These are phyloP conservation scores for Rallus limicola DNA, from an alignment of 2,113 vertebrate species.

Conservation along the genomic window DNA sequence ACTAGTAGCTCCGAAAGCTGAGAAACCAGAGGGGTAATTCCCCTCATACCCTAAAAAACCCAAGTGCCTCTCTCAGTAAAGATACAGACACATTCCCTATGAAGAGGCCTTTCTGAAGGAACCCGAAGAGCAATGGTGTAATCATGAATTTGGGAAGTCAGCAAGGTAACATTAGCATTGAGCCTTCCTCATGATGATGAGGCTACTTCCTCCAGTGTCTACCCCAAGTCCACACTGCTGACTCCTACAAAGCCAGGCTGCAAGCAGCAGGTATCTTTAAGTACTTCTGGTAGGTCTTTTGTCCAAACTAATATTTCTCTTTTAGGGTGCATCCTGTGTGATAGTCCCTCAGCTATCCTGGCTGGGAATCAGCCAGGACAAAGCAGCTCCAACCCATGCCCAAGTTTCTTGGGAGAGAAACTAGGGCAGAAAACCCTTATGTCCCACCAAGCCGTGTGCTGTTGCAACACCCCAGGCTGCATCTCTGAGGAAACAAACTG, in stretches of 20 bases:
- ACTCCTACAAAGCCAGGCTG: background rate
- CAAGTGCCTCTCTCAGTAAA: background rate
- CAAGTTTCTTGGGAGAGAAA: background rate
- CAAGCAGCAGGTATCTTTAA: background rate
- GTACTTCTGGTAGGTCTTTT: background rate
- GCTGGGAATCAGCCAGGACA: background rate
- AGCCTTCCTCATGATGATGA: background rate
- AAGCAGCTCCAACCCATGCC: background rate
- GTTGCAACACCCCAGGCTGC: background rate
- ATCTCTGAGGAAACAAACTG: background rate
- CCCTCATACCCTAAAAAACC: background rate
- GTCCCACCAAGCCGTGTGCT: background rate
- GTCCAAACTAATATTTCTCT: background rate
- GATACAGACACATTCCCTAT: background rate
- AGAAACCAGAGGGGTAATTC: background rate
- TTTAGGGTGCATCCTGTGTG: background rate
- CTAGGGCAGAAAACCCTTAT: no score
- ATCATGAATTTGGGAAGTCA: background rate
- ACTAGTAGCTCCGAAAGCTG: background rate
- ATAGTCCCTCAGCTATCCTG: rapidly evolving
- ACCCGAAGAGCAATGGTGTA: background rate
- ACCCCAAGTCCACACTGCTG: background rate
- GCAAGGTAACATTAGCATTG: background rate
- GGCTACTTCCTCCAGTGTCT: rapidly evolving
- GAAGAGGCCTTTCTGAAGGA: background rate